Evolutionary conservation across 2,888 invertebrate species (phyloP).

Genomic region (Dinocampus coccinellae): DNA sequence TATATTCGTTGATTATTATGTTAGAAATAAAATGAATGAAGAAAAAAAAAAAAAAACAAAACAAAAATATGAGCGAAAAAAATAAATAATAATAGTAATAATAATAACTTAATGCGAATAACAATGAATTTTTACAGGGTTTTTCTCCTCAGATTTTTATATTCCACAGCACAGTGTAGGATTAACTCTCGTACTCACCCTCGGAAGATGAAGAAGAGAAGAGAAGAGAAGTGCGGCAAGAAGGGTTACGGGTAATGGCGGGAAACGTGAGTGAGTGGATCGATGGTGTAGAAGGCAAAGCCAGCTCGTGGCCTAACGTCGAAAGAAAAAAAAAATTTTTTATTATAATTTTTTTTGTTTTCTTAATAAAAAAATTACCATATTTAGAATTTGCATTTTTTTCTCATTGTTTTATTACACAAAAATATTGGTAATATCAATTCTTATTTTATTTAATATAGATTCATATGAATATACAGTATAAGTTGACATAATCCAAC

Average conservation of each 20-base stretch:
- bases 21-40: constrained; percentile 59
- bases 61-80: background rate
- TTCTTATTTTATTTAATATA: background rate
- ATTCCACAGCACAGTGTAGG: constrained; percentile 4
- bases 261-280: constrained; percentile 27
- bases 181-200: constrained; percentile 9
- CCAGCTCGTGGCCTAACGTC: constrained; percentile 12
- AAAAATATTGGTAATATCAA: background rate
- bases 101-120: background rate
- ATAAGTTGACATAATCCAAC: background rate
- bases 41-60: constrained; percentile 10
- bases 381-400: background rate
- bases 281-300: constrained; percentile 27
- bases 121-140: background rate
- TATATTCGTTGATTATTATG: constrained; percentile 63
- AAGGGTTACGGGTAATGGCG: constrained; percentile 21
- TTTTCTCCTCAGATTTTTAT: constrained; percentile 1
- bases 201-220: constrained; percentile 2
- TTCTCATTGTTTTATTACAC: background rate
- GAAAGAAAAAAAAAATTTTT: too few species aligned
- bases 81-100: constrained; percentile 29
- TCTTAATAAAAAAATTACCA: background rate
- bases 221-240: background rate
- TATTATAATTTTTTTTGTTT: constrained; percentile 1
- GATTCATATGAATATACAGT: background rate